Evolutionary conservation across 2,797 vertebrate genomes (phyloP).

Genomic region (Dermochelys coriacea): DNA sequence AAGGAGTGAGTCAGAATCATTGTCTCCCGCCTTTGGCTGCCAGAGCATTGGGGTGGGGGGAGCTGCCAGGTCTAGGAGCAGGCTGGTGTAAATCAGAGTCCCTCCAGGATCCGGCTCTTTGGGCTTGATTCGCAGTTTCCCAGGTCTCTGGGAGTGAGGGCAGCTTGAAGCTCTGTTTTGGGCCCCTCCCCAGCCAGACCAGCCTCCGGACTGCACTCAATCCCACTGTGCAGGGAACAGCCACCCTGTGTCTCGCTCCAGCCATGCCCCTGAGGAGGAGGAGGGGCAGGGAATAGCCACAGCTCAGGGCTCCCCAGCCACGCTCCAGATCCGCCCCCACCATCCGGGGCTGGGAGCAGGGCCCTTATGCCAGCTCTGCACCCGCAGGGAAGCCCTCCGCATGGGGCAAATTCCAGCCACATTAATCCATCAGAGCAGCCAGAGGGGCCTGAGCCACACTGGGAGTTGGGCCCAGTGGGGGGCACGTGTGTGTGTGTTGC

Average conservation of each 20-base stretch:
- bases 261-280: too few species aligned
- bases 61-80: neutral
- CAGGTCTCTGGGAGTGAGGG: too few species aligned
- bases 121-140: neutral
- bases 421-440: too few species aligned
- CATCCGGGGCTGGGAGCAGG: too few species aligned
- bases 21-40: neutral
- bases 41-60: too few species aligned
- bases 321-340: too few species aligned
- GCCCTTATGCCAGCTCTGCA: neutral
- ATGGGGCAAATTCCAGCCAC: neutral
- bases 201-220: neutral
- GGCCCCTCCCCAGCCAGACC: neutral
- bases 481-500: too few species aligned
- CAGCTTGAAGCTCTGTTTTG: neutral
- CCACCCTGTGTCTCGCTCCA: fast-evolving
- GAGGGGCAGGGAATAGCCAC: neutral
- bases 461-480: too few species aligned
- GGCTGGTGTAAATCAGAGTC: neutral
- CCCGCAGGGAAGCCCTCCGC: too few species aligned
- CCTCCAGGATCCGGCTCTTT: neutral
- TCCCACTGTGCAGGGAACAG: neutral
- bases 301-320: too few species aligned
- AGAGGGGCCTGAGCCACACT: too few species aligned
- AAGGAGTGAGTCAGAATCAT: neutral